Evolutionary conservation across 2,797 vertebrate genomes (phyloP).

Genomic region (Amphiprion clarkii): DNA sequence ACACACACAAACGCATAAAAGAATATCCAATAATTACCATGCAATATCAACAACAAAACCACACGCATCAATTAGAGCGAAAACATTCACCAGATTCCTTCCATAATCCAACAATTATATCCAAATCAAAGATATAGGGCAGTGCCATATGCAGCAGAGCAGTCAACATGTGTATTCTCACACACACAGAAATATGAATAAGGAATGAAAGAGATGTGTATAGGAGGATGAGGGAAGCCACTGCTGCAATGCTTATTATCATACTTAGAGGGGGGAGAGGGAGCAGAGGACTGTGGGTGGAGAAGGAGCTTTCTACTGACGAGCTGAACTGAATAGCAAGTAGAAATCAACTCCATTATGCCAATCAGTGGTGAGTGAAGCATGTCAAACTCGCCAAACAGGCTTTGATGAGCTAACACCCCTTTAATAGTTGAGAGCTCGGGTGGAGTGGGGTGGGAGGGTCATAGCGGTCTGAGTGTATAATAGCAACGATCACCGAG

Average conservation of each 20-base stretch:
- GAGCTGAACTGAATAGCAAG: conserved; percentile 68
- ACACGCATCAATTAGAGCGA: conserved; percentile 24
- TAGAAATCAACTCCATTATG: conserved; percentile 68
- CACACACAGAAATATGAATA: conserved; percentile 50
- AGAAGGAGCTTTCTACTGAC: conserved; percentile 62
- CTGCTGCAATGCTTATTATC: conserved; percentile 77
- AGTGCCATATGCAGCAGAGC: conserved; percentile 30
- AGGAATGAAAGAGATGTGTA: conserved; percentile 54
- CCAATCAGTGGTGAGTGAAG: conserved; percentile 59
- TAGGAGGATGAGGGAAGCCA: conserved; percentile 62
- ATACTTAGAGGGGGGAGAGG: conserved; percentile 45
- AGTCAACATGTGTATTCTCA: conserved; percentile 43
- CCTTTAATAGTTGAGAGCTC: conserved; percentile 19
- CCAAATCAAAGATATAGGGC: conserved; percentile 24
- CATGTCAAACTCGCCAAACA: conserved; percentile 26
- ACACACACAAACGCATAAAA: conserved; percentile 15
- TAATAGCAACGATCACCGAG: background rate
- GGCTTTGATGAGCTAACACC: conserved; percentile 46
- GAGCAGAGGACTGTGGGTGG: conserved; percentile 58
- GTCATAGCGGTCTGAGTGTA: background rate
- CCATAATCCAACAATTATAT: conserved; percentile 29
- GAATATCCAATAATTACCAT: conserved; percentile 44
- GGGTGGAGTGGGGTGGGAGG: background rate
- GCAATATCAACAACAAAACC: conserved; percentile 38
- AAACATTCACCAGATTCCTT: background rate